Conservation (phyloP, 2,888 invertebrate genomes). For the Drymonia ruficornis region DNA sequence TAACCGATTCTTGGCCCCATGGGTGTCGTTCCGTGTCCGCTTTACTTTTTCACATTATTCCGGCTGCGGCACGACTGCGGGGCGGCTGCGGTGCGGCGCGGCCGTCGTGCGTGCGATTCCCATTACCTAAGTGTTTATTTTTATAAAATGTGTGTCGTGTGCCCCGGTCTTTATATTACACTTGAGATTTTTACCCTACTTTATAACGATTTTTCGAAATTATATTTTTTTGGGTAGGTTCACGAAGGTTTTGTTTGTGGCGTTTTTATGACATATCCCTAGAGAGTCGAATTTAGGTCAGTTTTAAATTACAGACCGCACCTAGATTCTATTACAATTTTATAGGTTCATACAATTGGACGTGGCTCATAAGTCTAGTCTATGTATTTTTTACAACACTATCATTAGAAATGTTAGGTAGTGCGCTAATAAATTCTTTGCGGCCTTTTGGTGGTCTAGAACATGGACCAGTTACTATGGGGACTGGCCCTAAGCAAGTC, state of each 20-base stretch:
- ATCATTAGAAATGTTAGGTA: too few relatives aligned
- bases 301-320: not conserved
- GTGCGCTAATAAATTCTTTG: too few relatives aligned
- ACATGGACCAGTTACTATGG: too few relatives aligned
- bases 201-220: conserved; percentile 48
- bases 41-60: conserved; percentile 76
- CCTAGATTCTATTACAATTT: not conserved
- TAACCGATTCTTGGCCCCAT: conserved; percentile 75
- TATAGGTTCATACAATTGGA: not conserved
- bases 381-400: too few relatives aligned
- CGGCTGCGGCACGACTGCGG: conserved; percentile 29
- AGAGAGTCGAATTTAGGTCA: not conserved
- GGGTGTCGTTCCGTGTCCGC: conserved; percentile 75
- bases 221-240: conserved; percentile 23
- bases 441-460: too few relatives aligned
- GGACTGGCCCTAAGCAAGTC: too few relatives aligned
- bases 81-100: conserved; percentile 25
- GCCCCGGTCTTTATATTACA: conserved; percentile 56
- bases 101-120: conserved; percentile 57
- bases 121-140: conserved; percentile 80
- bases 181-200: conserved; percentile 49
- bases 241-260: conserved; percentile 22
- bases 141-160: conserved; percentile 68
- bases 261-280: conserved; percentile 25
- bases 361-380: too few relatives aligned